Evolutionary conservation across 2,113 vertebrate genomes (phyloP).

Genomic region (Chauna torquata): DNA sequence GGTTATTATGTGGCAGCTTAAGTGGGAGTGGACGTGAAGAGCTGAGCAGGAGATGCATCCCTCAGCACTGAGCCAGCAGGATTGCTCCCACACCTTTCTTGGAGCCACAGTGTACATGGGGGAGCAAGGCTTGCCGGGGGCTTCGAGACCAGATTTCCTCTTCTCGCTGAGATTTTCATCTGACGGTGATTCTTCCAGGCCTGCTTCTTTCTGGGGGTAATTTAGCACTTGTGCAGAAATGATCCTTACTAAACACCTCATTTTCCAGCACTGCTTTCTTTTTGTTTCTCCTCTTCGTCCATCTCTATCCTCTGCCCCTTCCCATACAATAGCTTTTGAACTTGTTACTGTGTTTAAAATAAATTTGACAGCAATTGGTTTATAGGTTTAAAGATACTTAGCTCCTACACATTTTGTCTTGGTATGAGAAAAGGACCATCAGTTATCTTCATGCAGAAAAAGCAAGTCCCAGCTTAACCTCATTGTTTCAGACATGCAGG

Average conservation of each 20-base stretch:
- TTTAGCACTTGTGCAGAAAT: background rate
- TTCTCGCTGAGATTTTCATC: background rate
- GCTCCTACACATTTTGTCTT: background rate
- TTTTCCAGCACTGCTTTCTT: background rate
- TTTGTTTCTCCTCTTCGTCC: background rate
- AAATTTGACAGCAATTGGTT: background rate
- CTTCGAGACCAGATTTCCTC: background rate
- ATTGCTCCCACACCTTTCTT: background rate
- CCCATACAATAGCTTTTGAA: background rate
- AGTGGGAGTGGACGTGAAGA: background rate
- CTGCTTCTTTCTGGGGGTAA: background rate
- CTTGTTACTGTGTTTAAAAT: background rate
- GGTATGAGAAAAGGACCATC: background rate
- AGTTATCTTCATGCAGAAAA: background rate
- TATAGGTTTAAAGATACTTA: background rate
- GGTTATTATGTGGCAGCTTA: slow-evolving; percentile 36
- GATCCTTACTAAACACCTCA: background rate
- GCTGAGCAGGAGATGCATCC: background rate
- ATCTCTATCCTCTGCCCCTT: background rate
- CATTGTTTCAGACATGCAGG: background rate
- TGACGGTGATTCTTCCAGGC: background rate
- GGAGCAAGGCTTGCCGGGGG: background rate
- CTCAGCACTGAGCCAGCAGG: background rate
- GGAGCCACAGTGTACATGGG: fast-evolving
- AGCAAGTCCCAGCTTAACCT: background rate